Evolutionary conservation across 2,888 invertebrate species (phyloP).

Genomic region (Cataglyphis cursor): DNA sequence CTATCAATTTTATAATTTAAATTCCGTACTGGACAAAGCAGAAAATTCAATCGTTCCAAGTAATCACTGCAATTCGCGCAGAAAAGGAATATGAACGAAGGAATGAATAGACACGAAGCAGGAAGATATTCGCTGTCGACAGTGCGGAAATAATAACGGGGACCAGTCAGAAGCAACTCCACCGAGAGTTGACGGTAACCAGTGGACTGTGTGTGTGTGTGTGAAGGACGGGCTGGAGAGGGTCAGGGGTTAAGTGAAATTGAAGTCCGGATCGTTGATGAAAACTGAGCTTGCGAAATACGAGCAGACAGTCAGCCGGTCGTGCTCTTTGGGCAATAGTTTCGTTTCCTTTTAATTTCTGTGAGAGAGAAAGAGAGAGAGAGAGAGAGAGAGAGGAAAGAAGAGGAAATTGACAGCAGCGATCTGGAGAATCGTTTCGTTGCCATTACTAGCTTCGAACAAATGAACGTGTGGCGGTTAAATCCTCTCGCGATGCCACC

Average conservation of each 20-base stretch:
- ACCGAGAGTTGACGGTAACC: background rate
- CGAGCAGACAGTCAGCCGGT: constrained; percentile 60
- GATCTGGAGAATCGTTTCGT: constrained; percentile 20
- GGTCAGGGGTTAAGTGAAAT: constrained; percentile 75
- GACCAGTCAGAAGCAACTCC: background rate
- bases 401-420: constrained; percentile 2
- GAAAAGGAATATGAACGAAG: background rate
- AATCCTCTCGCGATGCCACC: constrained; percentile 47
- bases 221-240: constrained; percentile 14
- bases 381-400: constrained; percentile 4
- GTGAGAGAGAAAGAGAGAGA: background rate
- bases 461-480: constrained; percentile 49
- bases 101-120: background rate
- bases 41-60: background rate
- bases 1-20: background rate
- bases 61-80: background rate
- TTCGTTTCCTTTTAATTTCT: constrained; percentile 76
- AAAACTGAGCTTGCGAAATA: constrained; percentile 69
- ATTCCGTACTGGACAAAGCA: background rate
- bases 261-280: constrained; percentile 76
- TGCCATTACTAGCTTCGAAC: background rate
- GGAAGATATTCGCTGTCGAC: constrained; percentile 14
- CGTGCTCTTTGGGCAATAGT: constrained; percentile 68
- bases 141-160: constrained; percentile 28
- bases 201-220: constrained; percentile 15